Conservation (phyloP, 2,113 vertebrate genomes). For the Holacanthus passer region DNA sequence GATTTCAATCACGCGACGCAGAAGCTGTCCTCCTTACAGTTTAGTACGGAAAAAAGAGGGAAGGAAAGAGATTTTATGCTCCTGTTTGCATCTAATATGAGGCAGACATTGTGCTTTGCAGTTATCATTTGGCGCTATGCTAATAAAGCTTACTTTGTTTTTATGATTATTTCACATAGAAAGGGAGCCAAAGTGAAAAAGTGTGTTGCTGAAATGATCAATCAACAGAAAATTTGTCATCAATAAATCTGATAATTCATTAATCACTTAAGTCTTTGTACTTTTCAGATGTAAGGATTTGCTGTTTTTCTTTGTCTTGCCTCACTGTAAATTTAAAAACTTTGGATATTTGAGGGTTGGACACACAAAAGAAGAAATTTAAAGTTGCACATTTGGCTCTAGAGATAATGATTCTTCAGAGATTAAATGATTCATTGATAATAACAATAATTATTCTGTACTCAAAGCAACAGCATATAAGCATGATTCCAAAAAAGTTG, state of each 20-base stretch:
- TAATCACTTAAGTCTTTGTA: background rate
- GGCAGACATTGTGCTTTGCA: background rate
- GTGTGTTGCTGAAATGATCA: background rate
- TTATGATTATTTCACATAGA: background rate
- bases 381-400: background rate
- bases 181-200: background rate
- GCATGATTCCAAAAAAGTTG: too few relatives aligned
- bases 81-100: constrained; percentile 11
- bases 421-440: background rate
- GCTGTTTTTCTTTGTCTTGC: background rate
- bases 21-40: constrained; percentile 46
- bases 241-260: background rate
- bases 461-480: background rate
- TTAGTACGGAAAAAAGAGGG: background rate
- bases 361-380: background rate
- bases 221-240: background rate
- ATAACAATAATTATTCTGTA: background rate
- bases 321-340: background rate
- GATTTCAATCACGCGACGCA: constrained; percentile 43
- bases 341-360: background rate
- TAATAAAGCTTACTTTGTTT: background rate
- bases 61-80: background rate
- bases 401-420: background rate
- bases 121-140: background rate
- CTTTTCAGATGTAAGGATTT: background rate